Evolutionary conservation across 2,113 vertebrate genomes (phyloP).

Genomic region (Sakesphorus luctuosus): DNA sequence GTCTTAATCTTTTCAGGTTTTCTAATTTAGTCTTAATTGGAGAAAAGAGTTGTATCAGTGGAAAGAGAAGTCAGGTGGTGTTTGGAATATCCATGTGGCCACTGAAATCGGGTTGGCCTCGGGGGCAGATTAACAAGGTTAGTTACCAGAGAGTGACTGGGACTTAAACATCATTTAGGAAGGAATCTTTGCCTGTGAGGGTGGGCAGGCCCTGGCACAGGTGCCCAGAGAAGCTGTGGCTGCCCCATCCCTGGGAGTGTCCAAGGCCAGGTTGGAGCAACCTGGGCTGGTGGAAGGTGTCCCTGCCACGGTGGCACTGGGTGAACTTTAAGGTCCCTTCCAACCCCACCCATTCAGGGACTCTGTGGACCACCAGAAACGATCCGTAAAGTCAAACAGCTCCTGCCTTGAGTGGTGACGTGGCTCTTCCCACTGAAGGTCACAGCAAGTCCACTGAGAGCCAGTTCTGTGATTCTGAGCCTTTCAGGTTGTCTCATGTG

Average conservation of each 20-base stretch:
- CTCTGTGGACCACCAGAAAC: background rate
- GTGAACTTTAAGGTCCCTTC: accelerated
- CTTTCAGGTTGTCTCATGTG: background rate
- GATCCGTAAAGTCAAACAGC: background rate
- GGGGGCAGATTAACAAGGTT: background rate
- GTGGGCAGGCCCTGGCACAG: background rate
- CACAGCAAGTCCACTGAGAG: background rate
- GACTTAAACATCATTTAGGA: background rate
- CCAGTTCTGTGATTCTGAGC: background rate
- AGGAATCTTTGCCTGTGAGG: accelerated
- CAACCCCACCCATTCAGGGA: background rate
- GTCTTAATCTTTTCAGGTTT: background rate
- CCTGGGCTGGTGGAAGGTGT: background rate
- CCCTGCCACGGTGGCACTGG: background rate
- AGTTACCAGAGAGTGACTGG: background rate
- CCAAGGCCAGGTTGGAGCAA: background rate
- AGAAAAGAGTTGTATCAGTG: background rate
- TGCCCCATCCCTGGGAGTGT: background rate
- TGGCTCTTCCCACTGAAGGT: background rate
- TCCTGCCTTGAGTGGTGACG: background rate
- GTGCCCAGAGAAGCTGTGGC: background rate
- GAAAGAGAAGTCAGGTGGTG: background rate
- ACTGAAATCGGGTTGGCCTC: background rate
- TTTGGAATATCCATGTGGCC: accelerated
- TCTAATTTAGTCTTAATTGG: background rate